Percentiles rank a stretch among this genome's conserved stretches.
Evolutionary conservation across 2,113 vertebrate genomes (phyloP).

Genomic region (Tenrec ecaudatus): DNA sequence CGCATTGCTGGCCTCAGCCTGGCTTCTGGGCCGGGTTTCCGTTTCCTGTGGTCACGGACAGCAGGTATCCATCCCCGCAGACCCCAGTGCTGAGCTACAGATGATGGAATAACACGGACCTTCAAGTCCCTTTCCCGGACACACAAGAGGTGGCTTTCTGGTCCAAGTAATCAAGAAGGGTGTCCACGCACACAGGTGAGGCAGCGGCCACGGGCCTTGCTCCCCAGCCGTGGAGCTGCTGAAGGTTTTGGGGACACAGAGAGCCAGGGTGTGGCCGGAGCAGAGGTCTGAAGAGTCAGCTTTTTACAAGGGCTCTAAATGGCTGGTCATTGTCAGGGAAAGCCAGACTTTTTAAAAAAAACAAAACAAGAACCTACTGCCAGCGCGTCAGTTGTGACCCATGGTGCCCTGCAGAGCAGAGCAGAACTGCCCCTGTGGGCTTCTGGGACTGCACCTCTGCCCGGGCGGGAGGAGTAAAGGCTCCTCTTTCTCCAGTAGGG

Average conservation of each 20-base stretch:
- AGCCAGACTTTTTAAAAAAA: constrained; percentile 20
- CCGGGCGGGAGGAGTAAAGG: not conserved
- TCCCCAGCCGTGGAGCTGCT: not conserved
- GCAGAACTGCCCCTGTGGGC: no score
- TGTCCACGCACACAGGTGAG: not conserved
- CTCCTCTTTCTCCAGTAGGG: no score
- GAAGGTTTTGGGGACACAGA: constrained; percentile 29
- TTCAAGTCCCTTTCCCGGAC: constrained; percentile 29
- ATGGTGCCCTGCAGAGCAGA: no score
- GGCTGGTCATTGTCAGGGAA: not conserved
- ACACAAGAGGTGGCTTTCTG: constrained; percentile 33
- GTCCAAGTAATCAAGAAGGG: not conserved
- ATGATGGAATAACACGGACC: constrained; percentile 11
- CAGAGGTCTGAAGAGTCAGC: not conserved
- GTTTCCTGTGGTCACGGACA: constrained; percentile 24
- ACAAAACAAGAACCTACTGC: no score
- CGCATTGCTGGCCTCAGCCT: not conserved
- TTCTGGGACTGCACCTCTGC: no score
- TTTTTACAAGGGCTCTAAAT: not conserved
- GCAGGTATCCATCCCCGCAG: not conserved
- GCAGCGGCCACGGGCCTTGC: no score
- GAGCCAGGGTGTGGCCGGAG: not conserved
- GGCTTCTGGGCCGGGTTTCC: constrained; percentile 23
- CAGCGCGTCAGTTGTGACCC: no score
- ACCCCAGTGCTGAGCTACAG: not conserved